Evolutionary conservation across 2,797 vertebrate genomes (phyloP).

Genomic region (Gallirallus australis): DNA sequence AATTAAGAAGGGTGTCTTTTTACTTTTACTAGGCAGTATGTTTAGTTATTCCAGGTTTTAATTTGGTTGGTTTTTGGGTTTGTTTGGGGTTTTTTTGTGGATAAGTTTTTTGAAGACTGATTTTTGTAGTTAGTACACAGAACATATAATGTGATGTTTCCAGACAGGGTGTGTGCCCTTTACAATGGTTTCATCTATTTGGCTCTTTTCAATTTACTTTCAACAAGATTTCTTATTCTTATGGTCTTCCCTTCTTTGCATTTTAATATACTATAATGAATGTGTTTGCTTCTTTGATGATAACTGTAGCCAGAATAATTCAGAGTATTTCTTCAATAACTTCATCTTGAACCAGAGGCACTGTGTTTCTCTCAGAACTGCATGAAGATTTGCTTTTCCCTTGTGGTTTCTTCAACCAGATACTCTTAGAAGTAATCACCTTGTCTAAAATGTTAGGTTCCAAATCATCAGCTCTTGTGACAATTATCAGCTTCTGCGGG

Average conservation of each 20-base stretch:
- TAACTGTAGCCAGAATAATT: neutral
- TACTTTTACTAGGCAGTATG: neutral
- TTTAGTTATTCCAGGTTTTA: neutral
- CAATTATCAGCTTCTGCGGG: neutral
- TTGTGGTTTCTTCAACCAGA: neutral
- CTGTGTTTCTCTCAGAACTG: neutral
- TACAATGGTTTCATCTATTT: neutral
- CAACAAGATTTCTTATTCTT: neutral
- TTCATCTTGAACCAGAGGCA: neutral
- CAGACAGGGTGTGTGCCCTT: neutral
- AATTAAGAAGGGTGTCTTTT: neutral
- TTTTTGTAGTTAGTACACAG: neutral
- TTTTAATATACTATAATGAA: accelerated
- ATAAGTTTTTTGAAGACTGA: neutral
- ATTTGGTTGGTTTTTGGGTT: neutral
- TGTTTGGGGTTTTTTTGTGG: neutral
- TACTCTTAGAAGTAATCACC: neutral
- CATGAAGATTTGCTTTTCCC: neutral
- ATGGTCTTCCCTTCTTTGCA: neutral
- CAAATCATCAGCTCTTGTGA: neutral
- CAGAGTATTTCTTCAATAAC: neutral
- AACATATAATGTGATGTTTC: neutral
- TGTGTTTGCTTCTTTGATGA: neutral
- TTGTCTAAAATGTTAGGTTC: neutral
- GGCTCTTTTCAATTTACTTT: neutral